Evolutionary conservation across 2,113 vertebrate species (phyloP), one percentile per base, ranked within the genome.

Genomic region (Oreochromis tanganicae): DNA sequence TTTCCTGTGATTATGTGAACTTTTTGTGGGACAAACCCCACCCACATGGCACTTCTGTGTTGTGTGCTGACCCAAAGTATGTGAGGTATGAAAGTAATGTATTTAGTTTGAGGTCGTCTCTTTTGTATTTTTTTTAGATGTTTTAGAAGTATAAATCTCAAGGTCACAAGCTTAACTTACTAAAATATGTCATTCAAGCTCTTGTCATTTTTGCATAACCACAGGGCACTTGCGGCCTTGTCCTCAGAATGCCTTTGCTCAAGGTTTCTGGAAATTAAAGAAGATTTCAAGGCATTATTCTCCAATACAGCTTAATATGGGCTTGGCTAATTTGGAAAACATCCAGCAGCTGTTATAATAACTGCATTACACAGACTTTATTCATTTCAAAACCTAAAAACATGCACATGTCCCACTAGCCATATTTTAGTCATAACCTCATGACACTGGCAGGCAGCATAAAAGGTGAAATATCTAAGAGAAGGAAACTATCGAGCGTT

Each of bases 21-120:
- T 85, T 13, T 17, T 85, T 81, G 41, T 85, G 56, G 27, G 80
- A 54, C 83, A 36, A 88, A 79, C 88, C 88, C 82, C 92, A 88
- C 88, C 91, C 91, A 79, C 85, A 68, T 41, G 55, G 21, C 63
- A 80, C 50, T 63, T 84, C n/a, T 85, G 80, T 48, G 27, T 66
- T 83, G 75, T 54, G 13, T 66, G 81, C 84, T 13, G 13, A 84
- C 68, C 66, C 14, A 32, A 71, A 88, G 19, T 66, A 85, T 86
- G 83, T 46, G 54, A 73, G 85, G 73, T 43, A 50, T 92, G 68
- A 38, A 34, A 79, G 38, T 21, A 29, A 41, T 86, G 43, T 81
- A 73, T 86, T 43, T 6, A 14, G 36, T 4, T 19, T 0, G 38
- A 56, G 5, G 21, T 4, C 1, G 7, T 10, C 6, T 80, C 16